Evolutionary conservation across 1,140 invertebrate species (phyloP), one percentile per base, ranked within the genome.

Genomic region (Tribolium madens): DNA sequence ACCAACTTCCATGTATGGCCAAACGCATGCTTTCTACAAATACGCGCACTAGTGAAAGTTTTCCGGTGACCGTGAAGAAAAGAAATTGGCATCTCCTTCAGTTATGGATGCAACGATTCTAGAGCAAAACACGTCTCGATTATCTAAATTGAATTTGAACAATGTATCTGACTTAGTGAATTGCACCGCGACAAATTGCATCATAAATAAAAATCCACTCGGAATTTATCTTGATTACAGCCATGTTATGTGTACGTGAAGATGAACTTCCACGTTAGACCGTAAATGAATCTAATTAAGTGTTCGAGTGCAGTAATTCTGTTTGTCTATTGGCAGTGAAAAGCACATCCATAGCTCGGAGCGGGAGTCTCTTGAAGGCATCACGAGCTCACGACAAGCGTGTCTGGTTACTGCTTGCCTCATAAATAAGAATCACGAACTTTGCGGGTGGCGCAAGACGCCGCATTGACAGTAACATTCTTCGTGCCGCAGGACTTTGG

Each of bases 401-500:
- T 80, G 79, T 80, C 79, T 78, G 73, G n/a, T 75, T 72, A 72
- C 75, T 48, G 47, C 52, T 73, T 79, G 52, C 76, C 69, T 80
- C 74, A 78, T 80, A 80, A n/a, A 80, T 80, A 78, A 78, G 57
- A 48, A 76, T 80, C 79, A 80, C 79, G 79, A 80, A 77, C 76
- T 50, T 78, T 76, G 73, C 79, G 79, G 79, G 79, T 80, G 79
- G 79, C 75, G 77, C 60, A 77, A 76, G 68, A 77, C 69, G 31
- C 42, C 75, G 46, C 64, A 71, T 76, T 76, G 75, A 76, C 75
- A 76, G 47, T 46, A 17, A 15, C 47, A 60, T 48, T 68, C 57
- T 75, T 68, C 64, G 21, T 75, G 14, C 47, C 7, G 6, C 48
- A 64, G 31, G 53, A 10, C 53, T 60, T 21, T 26, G 53, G n/a